Percentiles rank a stretch among this genome's conserved stretches.
These are phyloP conservation scores for Achlya flavicornis DNA, from an alignment of 2,888 invertebrate genomes.

Conservation along the genomic window DNA sequence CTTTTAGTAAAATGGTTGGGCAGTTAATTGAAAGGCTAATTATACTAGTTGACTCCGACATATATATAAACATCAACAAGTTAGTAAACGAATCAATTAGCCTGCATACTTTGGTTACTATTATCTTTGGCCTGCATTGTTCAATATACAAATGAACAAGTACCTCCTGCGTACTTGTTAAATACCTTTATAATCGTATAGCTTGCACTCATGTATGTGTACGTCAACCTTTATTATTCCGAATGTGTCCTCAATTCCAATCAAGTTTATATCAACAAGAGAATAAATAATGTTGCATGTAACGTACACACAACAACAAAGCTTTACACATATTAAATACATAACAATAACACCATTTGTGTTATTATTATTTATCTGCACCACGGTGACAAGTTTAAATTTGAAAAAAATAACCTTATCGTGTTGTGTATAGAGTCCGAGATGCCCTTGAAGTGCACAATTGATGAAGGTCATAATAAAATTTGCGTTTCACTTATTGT, in stretches of 20 bases:
- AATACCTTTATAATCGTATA: background rate
- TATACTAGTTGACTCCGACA: too few relatives aligned
- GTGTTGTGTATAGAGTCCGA: too few relatives aligned
- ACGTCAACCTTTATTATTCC: conserved; percentile 4
- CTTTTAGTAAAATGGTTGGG: too few relatives aligned
- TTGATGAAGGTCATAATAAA: background rate
- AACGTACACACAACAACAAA: background rate
- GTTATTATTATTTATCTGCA: too few relatives aligned
- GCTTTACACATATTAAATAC: too few relatives aligned
- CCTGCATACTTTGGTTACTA: too few relatives aligned
- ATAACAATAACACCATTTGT: too few relatives aligned
- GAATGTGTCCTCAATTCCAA: conserved; percentile 7
- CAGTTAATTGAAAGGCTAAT: too few relatives aligned
- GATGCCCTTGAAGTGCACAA: background rate
- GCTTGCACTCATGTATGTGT: background rate
- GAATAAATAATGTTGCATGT: background rate
- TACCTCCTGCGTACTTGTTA: background rate
- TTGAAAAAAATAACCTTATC: too few relatives aligned
- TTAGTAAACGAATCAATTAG: too few relatives aligned
- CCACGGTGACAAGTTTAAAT: too few relatives aligned
- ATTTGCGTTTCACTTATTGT: background rate
- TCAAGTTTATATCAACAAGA: background rate
- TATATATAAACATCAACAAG: too few relatives aligned
- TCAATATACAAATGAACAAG: background rate
- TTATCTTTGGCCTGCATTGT: background rate